A percentile compares a stretch with the other conserved stretches of the same genome.
Conservation (phyloP, 2,113 vertebrate species). For the Lepus americanus region DNA sequence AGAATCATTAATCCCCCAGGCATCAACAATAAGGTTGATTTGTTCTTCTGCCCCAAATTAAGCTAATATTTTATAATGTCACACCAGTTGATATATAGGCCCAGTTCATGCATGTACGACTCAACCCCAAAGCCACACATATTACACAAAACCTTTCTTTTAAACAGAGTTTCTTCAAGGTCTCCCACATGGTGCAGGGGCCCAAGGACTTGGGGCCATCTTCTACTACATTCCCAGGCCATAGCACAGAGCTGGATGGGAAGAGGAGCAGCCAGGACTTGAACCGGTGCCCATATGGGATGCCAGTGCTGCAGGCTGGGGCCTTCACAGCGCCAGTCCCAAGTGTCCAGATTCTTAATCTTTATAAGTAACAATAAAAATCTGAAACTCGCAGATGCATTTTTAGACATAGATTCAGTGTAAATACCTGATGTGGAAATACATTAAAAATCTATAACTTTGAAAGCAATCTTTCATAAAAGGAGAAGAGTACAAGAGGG, state of each 20-base stretch:
- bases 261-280: too few relatives aligned
- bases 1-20: conserved; percentile 75
- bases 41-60: conserved; percentile 70
- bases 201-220: too few relatives aligned
- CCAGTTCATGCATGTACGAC: neutral
- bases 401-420: neutral
- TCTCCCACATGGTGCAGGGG: too few relatives aligned
- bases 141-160: neutral
- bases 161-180: neutral
- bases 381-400: neutral
- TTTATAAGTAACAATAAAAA: neutral
- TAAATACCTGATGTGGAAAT: neutral
- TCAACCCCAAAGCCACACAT: neutral
- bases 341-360: neutral
- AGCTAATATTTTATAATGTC: conserved; percentile 62
- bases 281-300: neutral
- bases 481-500: neutral
- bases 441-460: neutral
- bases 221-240: too few relatives aligned
- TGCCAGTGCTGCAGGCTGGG: too few relatives aligned
- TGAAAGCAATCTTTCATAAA: neutral
- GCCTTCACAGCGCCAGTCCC: too few relatives aligned
- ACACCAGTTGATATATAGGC: conserved; percentile 58
- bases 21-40: conserved; percentile 79
- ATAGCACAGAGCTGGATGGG: too few relatives aligned